These are phyloP conservation scores for Drosophila mayaguana DNA, from an alignment of 2,888 invertebrate species.

Conservation along the genomic window DNA sequence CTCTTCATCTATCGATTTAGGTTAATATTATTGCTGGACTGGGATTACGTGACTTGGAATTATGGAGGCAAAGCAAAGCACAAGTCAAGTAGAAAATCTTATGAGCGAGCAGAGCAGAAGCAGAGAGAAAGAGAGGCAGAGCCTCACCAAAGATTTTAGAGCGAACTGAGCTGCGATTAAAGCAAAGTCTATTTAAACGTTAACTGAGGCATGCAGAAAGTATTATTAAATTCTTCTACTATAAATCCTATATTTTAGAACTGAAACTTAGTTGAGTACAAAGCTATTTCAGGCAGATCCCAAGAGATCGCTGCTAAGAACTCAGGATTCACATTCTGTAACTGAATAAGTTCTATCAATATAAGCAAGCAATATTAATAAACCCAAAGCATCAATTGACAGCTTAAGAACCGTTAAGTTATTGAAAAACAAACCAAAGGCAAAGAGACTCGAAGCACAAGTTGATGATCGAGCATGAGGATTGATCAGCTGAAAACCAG, in stretches of 20 bases:
- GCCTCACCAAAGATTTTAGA: background rate
- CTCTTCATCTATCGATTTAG: constrained; percentile 28
- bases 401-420: constrained; percentile 1
- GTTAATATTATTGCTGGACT: constrained; percentile 6
- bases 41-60: constrained; percentile 5
- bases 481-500: constrained; percentile 2
- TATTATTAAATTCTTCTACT: background rate
- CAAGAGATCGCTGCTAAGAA: no score
- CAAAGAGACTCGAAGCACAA: background rate
- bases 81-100: constrained; percentile 2
- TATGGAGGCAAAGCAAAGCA: background rate
- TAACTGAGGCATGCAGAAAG: background rate
- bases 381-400: background rate
- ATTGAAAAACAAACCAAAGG: background rate
- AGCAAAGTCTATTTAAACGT: background rate
- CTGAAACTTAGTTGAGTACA: background rate
- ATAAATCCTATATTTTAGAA: background rate
- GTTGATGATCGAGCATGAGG: background rate
- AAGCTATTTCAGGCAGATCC: background rate
- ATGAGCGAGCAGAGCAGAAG: background rate
- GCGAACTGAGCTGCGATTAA: no score
- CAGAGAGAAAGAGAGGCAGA: background rate
- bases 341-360: background rate
- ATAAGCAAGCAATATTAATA: background rate
- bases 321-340: background rate